Conservation (phyloP, 2,797 vertebrate species). For the Podarcis siculus region DNA sequence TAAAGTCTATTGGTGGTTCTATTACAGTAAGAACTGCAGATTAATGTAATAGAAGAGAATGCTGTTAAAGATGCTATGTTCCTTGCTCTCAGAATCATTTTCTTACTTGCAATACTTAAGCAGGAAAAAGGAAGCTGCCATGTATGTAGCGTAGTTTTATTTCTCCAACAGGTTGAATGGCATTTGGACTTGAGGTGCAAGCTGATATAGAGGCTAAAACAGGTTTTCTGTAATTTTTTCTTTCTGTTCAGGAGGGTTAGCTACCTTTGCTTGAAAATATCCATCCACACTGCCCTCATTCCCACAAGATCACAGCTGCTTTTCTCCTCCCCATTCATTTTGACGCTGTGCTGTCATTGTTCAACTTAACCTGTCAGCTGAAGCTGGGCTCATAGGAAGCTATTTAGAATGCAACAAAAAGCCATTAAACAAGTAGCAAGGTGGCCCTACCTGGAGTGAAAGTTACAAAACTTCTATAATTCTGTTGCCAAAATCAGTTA, state of each 20-base stretch:
- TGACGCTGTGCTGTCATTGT: too few species aligned
- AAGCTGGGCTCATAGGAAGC: not conserved
- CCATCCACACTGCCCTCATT: not conserved
- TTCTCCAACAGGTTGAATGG: not conserved
- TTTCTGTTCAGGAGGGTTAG: not conserved
- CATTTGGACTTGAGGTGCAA: too few species aligned
- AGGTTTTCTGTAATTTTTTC: conserved; percentile 11
- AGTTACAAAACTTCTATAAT: not conserved
- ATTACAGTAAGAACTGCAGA: not conserved
- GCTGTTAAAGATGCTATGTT: not conserved
- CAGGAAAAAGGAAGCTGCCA: too few species aligned
- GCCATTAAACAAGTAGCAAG: not conserved
- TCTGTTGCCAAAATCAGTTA: not conserved
- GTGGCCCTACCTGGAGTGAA: too few species aligned
- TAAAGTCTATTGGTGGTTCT: not conserved
- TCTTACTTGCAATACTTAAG: not conserved
- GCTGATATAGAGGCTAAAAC: not conserved
- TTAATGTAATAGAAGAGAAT: not conserved
- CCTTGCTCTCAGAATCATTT: not conserved
- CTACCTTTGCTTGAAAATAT: not conserved
- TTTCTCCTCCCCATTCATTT: not conserved
- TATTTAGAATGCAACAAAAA: not conserved
- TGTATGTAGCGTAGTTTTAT: too few species aligned
- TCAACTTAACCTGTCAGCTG: too few species aligned
- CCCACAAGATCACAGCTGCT: not conserved